Evolutionary conservation across 2,797 vertebrate genomes (phyloP), one percentile per base, ranked within the genome.

Genomic region (Emydoidea blandingii): DNA sequence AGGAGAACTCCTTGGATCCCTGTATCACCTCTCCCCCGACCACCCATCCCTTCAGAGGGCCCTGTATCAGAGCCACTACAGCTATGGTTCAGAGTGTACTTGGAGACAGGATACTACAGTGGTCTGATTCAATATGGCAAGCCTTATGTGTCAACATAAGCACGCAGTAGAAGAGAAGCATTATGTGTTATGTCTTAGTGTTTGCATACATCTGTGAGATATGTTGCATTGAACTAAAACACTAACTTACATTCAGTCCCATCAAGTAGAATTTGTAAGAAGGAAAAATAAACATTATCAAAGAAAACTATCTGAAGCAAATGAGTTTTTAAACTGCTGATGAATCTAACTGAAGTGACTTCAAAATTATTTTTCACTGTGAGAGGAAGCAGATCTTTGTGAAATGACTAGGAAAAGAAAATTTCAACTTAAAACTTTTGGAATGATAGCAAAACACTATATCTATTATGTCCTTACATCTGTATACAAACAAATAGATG

Each of bases 381-480:
- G 3, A 68, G 88, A 68, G 54, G 56, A 68, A 31, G 54, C 27
- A 21, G 83, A 52, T 44, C 79, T 52, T 57, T 18, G 23, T 76
- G 52, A 44, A 93, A 83, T 14, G 62, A 78, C 27, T 10, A 74
- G 31, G 68, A 74, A 83, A 88, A 68, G 44, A 47, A 25, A 78
- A 50, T 8, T 84, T 76, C 50, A 29, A 14, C 44, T 44, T 44
- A 4, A 34, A 57, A n/a, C 34, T 25, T 2, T 4, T 8, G 3
- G 44, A 81, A 29, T 3, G 1, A 44, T 11, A 11, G 44, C 41
- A 15, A 34, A 10, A 74, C n/a, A 0, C 1, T 1, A 1, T 1
- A 1, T 31, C 16, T 0, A 2, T 11, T 0, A 1, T 27, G 23
- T 3, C 0, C 27, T 34, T 4, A 4, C 21, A 37, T 52, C 76